phyloP scores from a whole-genome alignment of 1,140 invertebrate species.

The Conus ventricosus region DNA sequence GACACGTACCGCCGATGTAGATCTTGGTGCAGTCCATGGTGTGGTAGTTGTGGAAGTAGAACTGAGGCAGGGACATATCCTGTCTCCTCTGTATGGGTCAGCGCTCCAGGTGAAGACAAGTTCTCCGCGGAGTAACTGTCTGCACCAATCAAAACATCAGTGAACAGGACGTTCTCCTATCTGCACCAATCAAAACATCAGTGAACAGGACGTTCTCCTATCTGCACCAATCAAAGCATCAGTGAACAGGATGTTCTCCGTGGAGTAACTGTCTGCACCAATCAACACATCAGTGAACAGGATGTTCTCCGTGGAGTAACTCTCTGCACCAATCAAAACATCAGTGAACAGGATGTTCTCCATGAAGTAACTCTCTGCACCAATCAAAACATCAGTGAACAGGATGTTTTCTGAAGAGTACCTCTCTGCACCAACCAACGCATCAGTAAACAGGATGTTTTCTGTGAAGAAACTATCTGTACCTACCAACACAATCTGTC shows the following conservation, averaged over 20 bases:
- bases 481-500: slow-evolving; percentile 38
- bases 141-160: slow-evolving; percentile 72
- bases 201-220: no score
- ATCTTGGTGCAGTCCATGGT: slow-evolving; percentile 74
- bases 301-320: slow-evolving; percentile 87
- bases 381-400: background rate
- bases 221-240: slow-evolving; percentile 78
- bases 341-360: no score
- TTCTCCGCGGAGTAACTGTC: slow-evolving; percentile 93
- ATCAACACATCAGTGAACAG: no score
- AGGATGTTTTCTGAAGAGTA: no score
- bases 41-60: slow-evolving; percentile 47
- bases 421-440: slow-evolving; percentile 78
- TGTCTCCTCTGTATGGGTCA: slow-evolving; percentile 44
- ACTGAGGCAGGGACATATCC: slow-evolving; percentile 63
- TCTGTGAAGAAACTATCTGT: slow-evolving; percentile 93
- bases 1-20: slow-evolving; percentile 49
- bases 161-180: slow-evolving; percentile 77
- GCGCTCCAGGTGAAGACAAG: slow-evolving; percentile 90
- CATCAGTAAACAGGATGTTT: no score
- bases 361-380: slow-evolving; percentile 92
- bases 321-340: slow-evolving; percentile 80
- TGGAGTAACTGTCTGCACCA: slow-evolving; percentile 91
- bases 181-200: slow-evolving; percentile 76
- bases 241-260: no score